Conservation (phyloP, 2,113 vertebrate genomes). For the Apteryx owenii region DNA sequence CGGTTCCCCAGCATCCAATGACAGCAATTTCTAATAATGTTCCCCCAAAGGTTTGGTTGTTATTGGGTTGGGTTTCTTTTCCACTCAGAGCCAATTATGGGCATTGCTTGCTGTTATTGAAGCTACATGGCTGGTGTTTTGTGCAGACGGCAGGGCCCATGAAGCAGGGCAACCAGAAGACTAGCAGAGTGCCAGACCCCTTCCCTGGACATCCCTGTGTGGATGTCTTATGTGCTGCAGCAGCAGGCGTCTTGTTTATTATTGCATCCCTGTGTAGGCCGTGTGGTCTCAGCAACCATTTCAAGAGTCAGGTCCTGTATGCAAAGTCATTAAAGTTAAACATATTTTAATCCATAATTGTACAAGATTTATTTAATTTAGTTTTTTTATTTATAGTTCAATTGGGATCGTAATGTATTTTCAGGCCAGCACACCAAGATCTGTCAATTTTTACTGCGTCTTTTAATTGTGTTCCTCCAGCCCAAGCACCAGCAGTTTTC, state of each 20-base stretch:
- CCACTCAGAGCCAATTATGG: conserved; percentile 4
- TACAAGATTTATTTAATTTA: conserved; percentile 84
- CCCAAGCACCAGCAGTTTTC: conserved; percentile 74
- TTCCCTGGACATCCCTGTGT: fast-evolving
- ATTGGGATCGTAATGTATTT: conserved; percentile 83
- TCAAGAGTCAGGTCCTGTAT: conserved; percentile 57
- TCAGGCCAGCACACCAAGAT: conserved; percentile 62
- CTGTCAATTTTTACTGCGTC: conserved; percentile 83
- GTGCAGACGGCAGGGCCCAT: background rate
- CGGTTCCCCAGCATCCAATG: background rate
- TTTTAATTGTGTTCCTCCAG: conserved; percentile 81
- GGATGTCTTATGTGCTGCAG: background rate
- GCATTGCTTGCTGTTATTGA: background rate
- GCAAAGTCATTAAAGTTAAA: conserved; percentile 80
- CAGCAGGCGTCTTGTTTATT: conserved; percentile 32
- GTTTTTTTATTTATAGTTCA: conserved; percentile 79
- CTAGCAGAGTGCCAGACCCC: background rate
- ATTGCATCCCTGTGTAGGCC: conserved; percentile 9
- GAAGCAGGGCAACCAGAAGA: background rate
- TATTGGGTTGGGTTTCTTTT: conserved; percentile 8
- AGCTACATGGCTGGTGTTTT: background rate
- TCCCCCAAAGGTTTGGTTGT: conserved; percentile 8
- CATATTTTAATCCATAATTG: conserved; percentile 85
- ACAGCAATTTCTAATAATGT: conserved; percentile 8
- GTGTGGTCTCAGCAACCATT: conserved; percentile 48